Evolutionary conservation across 2,113 vertebrate genomes (phyloP).

Genomic region (Ammodytes marinus): DNA sequence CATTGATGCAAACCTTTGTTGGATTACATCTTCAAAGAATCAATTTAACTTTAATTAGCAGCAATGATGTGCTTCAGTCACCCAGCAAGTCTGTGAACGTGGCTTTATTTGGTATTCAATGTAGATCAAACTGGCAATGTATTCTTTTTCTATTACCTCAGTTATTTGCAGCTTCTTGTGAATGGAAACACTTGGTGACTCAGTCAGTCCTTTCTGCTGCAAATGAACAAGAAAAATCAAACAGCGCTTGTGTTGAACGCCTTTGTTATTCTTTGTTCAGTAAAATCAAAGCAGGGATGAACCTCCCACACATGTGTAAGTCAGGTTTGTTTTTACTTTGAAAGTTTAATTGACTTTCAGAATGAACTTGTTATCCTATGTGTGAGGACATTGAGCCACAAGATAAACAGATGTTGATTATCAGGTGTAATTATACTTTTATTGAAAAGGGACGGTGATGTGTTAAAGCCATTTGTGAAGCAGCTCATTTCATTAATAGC

Average conservation of each 20-base stretch:
- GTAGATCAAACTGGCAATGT: not conserved
- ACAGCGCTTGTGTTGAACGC: not conserved
- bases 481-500: not conserved
- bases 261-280: not conserved
- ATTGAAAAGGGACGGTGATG: not conserved
- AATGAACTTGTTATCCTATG: no score
- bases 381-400: not conserved
- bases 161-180: slow-evolving; percentile 9
- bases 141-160: slow-evolving; percentile 12
- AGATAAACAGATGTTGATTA: not conserved
- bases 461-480: not conserved
- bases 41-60: not conserved
- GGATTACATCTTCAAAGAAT: not conserved
- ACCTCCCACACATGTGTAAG: not conserved
- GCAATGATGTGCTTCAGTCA: slow-evolving; percentile 14
- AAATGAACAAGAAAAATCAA: slow-evolving; percentile 25
- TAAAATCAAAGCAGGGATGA: not conserved
- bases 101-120: slow-evolving; percentile 24
- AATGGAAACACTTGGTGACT: slow-evolving; percentile 27
- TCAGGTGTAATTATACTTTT: not conserved
- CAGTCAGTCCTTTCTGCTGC: slow-evolving; percentile 3
- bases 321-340: not conserved
- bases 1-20: not conserved
- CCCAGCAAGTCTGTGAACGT: not conserved
- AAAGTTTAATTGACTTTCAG: not conserved